Evolutionary conservation across 2,888 invertebrate genomes (phyloP).

Genomic region (Andrena hattorfiana): DNA sequence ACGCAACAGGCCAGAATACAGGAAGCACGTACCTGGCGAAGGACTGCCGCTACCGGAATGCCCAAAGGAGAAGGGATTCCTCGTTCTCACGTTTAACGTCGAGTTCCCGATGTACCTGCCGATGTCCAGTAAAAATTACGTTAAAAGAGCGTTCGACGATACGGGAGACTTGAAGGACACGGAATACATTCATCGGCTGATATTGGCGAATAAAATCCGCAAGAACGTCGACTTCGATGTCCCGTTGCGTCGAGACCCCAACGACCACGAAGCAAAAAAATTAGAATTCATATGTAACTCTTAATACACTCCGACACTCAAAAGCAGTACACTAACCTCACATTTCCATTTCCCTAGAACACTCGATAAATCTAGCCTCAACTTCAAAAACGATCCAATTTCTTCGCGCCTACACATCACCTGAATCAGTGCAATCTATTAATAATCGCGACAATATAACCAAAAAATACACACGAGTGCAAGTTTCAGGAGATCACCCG

Average conservation of each 20-base stretch:
- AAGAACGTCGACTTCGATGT: conserved; percentile 72
- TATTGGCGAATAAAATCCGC: conserved; percentile 74
- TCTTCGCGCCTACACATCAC: no score
- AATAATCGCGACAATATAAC: no score
- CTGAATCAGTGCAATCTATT: no score
- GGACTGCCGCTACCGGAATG: conserved; percentile 90
- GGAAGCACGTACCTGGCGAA: conserved; percentile 90
- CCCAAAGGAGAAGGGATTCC: conserved; percentile 88
- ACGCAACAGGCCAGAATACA: conserved; percentile 87
- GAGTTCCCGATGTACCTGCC: conserved; percentile 87
- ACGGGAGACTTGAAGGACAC: conserved; percentile 58
- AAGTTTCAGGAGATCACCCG: background rate
- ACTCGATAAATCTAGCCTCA: no score
- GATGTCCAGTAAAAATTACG: conserved; percentile 84
- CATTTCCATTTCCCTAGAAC: background rate
- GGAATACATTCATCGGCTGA: conserved; percentile 71
- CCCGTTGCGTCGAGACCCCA: conserved; percentile 61
- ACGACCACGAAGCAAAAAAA: conserved; percentile 62
- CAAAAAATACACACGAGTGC: background rate
- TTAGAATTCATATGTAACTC: conserved; percentile 55
- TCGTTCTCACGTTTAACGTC: conserved; percentile 89
- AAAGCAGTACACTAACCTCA: no score
- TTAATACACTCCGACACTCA: conserved; percentile 1
- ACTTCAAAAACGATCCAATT: no score
- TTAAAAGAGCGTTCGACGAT: conserved; percentile 77